Evolutionary conservation across 2,797 vertebrate species (phyloP).

Genomic region (Alcedo quadribrachys): DNA sequence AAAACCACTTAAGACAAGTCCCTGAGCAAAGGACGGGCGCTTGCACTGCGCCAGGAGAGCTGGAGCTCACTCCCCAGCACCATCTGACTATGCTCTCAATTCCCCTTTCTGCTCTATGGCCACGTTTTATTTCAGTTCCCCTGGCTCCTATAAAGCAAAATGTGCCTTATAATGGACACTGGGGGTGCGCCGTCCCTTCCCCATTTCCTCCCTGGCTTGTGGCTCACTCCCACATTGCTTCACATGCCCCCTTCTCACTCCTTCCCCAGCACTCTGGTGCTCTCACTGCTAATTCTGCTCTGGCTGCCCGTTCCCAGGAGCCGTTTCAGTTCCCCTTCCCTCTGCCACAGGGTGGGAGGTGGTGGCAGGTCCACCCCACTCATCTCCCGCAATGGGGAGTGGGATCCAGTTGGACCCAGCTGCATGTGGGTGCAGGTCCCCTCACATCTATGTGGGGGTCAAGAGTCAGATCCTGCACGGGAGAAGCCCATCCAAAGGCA

Average conservation of each 20-base stretch:
- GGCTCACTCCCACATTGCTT: neutral
- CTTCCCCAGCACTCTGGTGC: neutral
- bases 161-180: neutral
- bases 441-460: neutral
- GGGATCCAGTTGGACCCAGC: neutral
- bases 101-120: constrained; percentile 40
- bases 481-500: neutral
- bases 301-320: neutral
- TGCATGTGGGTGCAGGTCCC: neutral
- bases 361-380: neutral
- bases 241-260: neutral
- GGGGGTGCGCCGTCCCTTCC: neutral
- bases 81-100: neutral
- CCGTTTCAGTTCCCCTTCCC: constrained; percentile 23
- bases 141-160: neutral
- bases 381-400: rapidly evolving
- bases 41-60: neutral
- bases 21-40: neutral
- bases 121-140: constrained; percentile 29
- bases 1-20: constrained; percentile 49
- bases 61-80: neutral
- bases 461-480: rapidly evolving
- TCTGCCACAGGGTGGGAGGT: rapidly evolving
- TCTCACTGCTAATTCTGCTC: neutral
- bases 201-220: rapidly evolving